A percentile compares a stretch with the other conserved stretches of the same genome.
phyloP scores from a whole-genome alignment of 2,797 vertebrate genomes.

The Nannoperca obscura region DNA sequence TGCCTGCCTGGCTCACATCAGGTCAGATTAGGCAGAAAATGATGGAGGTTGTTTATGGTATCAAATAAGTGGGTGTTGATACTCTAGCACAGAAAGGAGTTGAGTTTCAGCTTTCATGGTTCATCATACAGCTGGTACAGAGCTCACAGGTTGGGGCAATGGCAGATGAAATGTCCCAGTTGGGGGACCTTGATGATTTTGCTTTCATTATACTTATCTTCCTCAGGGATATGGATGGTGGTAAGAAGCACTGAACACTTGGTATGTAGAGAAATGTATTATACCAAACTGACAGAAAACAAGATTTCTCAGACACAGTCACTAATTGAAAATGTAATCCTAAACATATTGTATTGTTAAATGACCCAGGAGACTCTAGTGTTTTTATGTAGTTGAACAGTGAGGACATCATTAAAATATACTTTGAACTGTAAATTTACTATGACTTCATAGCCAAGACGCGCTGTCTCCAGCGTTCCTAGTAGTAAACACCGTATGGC shows the following conservation, averaged over 20 bases:
- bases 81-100: not conserved
- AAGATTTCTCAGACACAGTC: too few relatives aligned
- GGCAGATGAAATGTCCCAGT: not conserved
- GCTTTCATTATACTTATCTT: not conserved
- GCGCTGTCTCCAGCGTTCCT: too few relatives aligned
- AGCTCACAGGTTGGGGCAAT: not conserved
- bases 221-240: not conserved
- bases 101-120: not conserved
- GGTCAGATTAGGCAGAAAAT: not conserved
- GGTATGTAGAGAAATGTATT: too few relatives aligned
- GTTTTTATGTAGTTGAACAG: not conserved
- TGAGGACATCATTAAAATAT: not conserved
- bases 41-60: not conserved
- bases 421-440: not conserved
- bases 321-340: too few relatives aligned
- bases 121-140: not conserved
- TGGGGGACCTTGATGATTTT: not conserved
- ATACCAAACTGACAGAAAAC: too few relatives aligned
- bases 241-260: not conserved
- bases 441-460: not conserved
- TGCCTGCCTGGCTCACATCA: not conserved
- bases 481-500: too few relatives aligned
- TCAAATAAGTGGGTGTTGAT: not conserved
- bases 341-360: not conserved
- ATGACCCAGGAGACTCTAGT: not conserved